Conservation (phyloP, 2,888 invertebrate genomes). For the Phyto melanocephala region DNA sequence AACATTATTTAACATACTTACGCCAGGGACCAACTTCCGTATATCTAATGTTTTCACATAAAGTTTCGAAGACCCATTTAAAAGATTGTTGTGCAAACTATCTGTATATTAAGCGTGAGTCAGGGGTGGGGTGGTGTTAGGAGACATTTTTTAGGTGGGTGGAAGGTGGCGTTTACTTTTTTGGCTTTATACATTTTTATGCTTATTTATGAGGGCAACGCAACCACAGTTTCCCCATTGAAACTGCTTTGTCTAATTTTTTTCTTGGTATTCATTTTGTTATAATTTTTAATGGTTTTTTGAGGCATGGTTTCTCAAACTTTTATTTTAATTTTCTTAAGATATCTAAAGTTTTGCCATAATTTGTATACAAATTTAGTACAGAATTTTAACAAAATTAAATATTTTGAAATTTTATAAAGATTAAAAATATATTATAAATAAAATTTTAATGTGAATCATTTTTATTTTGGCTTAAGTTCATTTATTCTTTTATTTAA, state of each 20-base stretch:
- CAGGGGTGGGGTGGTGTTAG: not conserved
- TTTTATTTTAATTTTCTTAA: too few relatives aligned
- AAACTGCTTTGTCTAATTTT: not conserved
- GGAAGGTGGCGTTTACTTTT: not conserved
- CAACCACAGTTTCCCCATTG: constrained; percentile 1
- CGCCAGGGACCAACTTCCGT: constrained; percentile 50
- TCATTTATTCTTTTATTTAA: too few relatives aligned
- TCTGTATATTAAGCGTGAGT: not conserved
- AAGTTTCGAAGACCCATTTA: constrained; percentile 41
- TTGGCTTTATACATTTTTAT: not conserved
- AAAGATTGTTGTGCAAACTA: constrained; percentile 13
- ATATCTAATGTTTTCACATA: constrained; percentile 8
- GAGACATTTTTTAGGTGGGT: not conserved
- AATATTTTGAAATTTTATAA: too few relatives aligned
- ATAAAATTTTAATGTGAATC: too few relatives aligned
- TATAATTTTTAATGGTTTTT: not conserved
- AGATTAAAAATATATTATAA: too few relatives aligned
- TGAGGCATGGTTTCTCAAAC: not conserved
- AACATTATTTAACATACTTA: not conserved
- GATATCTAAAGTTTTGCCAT: too few relatives aligned
- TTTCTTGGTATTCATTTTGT: not conserved
- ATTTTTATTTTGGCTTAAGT: too few relatives aligned
- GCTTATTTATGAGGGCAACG: not conserved
- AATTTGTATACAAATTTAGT: too few relatives aligned
- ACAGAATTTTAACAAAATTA: too few relatives aligned